These are phyloP conservation scores for Cynaeus angustus DNA, from an alignment of 2,888 invertebrate species.

Conservation along the genomic window DNA sequence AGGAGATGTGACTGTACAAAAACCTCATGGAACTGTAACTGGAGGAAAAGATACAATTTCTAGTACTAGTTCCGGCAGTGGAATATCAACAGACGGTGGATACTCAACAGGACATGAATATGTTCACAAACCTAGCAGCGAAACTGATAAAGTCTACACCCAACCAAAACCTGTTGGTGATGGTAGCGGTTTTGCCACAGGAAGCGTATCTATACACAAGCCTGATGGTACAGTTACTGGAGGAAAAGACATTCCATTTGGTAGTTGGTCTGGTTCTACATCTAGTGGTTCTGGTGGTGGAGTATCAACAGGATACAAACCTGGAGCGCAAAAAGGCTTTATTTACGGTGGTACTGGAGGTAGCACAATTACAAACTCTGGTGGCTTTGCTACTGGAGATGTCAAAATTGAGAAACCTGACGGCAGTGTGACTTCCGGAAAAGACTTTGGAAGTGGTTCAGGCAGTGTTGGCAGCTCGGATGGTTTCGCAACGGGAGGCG, in stretches of 20 bases:
- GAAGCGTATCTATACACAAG: slow-evolving; percentile 22
- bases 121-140: too few species aligned
- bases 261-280: background rate
- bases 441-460: background rate
- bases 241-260: slow-evolving; percentile 24
- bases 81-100: background rate
- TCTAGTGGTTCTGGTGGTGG: slow-evolving; percentile 3
- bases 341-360: background rate
- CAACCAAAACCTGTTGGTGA: too few species aligned
- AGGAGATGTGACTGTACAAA: slow-evolving; percentile 8
- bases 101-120: too few species aligned
- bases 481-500: slow-evolving; percentile 22
- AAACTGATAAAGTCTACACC: too few species aligned
- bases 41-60: slow-evolving; percentile 7
- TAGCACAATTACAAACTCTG: slow-evolving; percentile 10
- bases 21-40: too few species aligned
- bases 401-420: slow-evolving; percentile 17
- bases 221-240: slow-evolving; percentile 17
- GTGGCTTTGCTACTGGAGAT: slow-evolving; percentile 28
- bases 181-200: slow-evolving; percentile 19
- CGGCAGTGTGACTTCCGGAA: slow-evolving; percentile 7
- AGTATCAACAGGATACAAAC: background rate
- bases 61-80: background rate
- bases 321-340: slow-evolving; percentile 3
- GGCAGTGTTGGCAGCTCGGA: background rate